These are phyloP conservation scores for Leucopternis melanops DNA, from an alignment of 2,113 vertebrate species.

Conservation along the genomic window DNA sequence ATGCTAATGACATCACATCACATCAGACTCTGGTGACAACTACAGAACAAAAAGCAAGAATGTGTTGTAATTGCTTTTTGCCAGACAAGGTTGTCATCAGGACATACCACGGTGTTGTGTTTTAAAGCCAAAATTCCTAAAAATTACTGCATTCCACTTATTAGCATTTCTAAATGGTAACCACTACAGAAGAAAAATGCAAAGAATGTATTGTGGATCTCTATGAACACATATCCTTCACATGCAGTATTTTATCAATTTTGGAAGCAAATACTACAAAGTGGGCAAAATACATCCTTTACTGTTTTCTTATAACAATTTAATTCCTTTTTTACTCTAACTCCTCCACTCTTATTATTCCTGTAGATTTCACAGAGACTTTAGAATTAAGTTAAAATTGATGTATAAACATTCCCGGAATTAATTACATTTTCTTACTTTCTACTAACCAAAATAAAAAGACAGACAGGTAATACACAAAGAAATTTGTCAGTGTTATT, in stretches of 20 bases:
- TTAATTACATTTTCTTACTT: background rate
- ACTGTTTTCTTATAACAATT: background rate
- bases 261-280: background rate
- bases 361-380: background rate
- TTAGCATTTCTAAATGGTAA: background rate
- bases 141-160: background rate
- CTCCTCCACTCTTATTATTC: background rate
- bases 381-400: background rate
- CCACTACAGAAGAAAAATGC: background rate
- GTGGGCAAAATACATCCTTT: background rate
- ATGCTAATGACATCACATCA: background rate
- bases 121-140: background rate
- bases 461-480: background rate
- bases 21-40: background rate
- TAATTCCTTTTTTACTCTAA: background rate
- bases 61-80: background rate
- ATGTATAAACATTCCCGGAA: background rate
- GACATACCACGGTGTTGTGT: rapidly evolving
- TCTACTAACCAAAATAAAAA: background rate
- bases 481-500: background rate
- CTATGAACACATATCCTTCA: background rate
- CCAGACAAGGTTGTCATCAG: background rate
- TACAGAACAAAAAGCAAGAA: background rate
- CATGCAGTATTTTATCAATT: background rate
- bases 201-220: background rate